These are phyloP conservation scores for Drosophila incognita DNA, from an alignment of 2,888 invertebrate genomes.

Conservation along the genomic window DNA sequence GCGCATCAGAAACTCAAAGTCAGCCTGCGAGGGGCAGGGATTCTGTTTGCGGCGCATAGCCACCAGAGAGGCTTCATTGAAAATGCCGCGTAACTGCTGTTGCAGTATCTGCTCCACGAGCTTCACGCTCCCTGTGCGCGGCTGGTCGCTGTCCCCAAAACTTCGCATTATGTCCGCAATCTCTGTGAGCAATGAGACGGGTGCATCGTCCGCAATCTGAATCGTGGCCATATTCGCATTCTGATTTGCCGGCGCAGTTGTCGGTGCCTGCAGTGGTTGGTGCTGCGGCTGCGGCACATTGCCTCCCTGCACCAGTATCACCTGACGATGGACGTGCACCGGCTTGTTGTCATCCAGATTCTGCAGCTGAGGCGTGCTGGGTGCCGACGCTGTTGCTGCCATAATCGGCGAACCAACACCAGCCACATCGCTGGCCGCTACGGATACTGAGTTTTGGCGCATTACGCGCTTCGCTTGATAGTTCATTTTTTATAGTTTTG, in stretches of 20 bases:
- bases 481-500: slow-evolving; percentile 57
- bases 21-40: slow-evolving; percentile 86
- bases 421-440: slow-evolving; percentile 47
- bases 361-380: slow-evolving; percentile 60
- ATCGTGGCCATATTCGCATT: slow-evolving; percentile 28
- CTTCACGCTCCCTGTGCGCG: slow-evolving; percentile 92
- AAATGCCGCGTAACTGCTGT: slow-evolving; percentile 91
- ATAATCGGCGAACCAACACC: slow-evolving; percentile 53
- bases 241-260: slow-evolving; percentile 14
- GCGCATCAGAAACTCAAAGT: slow-evolving; percentile 93
- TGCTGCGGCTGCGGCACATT: slow-evolving; percentile 52
- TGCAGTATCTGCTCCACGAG: slow-evolving; percentile 93
- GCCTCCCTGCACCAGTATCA: slow-evolving; percentile 59
- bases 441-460: slow-evolving; percentile 74
- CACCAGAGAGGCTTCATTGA: slow-evolving; percentile 90
- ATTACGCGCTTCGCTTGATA: slow-evolving; percentile 74
- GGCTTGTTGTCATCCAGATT: slow-evolving; percentile 56
- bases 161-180: slow-evolving; percentile 96
- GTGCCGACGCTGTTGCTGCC: slow-evolving; percentile 52
- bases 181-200: slow-evolving; percentile 86
- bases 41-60: slow-evolving; percentile 88
- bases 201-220: slow-evolving; percentile 69
- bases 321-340: slow-evolving; percentile 69
- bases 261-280: slow-evolving; percentile 32
- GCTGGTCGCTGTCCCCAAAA: slow-evolving; percentile 95